phyloP scores from a whole-genome alignment of 2,888 invertebrate genomes.

The Athrips mouffetella region DNA sequence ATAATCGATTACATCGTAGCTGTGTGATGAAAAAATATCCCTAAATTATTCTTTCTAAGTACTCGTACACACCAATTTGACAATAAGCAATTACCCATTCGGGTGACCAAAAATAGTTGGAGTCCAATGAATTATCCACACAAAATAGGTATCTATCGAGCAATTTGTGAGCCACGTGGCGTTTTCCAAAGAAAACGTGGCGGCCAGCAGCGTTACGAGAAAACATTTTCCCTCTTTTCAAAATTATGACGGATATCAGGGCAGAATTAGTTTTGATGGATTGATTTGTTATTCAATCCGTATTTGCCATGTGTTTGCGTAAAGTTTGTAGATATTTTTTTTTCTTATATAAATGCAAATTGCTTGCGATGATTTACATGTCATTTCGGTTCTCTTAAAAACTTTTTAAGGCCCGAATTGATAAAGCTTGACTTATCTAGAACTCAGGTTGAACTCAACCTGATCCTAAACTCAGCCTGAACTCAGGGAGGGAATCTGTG shows the following conservation, averaged over 20 bases:
- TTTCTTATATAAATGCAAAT: neutral
- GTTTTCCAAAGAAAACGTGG: slow-evolving; percentile 23
- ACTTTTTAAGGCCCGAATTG: too few relatives aligned
- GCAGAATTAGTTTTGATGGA: slow-evolving; percentile 7
- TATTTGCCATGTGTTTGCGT: neutral
- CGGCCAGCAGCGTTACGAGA: slow-evolving; percentile 6
- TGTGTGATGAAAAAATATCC: slow-evolving; percentile 22
- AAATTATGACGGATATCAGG: slow-evolving; percentile 14
- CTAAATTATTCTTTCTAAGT: neutral
- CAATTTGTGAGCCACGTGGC: slow-evolving; percentile 50
- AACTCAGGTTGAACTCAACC: too few relatives aligned
- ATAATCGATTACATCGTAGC: neutral
- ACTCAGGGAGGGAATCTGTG: too few relatives aligned
- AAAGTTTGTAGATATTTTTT: neutral
- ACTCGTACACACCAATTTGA: slow-evolving; percentile 24
- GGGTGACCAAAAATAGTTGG: slow-evolving; percentile 27
- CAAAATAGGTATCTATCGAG: slow-evolving; percentile 27
- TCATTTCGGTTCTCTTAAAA: too few relatives aligned
- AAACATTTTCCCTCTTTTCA: slow-evolving; percentile 12
- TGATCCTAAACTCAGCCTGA: too few relatives aligned
- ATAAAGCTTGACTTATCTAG: too few relatives aligned
- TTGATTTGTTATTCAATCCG: neutral
- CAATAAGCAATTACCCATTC: slow-evolving; percentile 40
- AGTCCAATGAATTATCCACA: slow-evolving; percentile 22
- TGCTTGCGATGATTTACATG: too few relatives aligned